These are phyloP conservation scores for Muscina levida DNA, from an alignment of 2,888 invertebrate species.

Conservation along the genomic window DNA sequence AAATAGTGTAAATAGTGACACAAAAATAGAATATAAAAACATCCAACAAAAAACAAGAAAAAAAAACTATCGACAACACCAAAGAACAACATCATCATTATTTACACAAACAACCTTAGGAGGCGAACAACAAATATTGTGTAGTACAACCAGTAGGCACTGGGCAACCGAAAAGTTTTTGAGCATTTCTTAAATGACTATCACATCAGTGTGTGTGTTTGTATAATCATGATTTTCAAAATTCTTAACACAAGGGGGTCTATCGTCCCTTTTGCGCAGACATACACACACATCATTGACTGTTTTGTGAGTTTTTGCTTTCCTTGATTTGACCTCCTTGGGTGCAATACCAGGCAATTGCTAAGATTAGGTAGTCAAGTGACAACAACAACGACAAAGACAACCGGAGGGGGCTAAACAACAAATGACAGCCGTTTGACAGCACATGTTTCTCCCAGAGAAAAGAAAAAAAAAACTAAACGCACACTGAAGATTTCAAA, in stretches of 20 bases:
- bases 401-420: constrained; percentile 1
- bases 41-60: background rate
- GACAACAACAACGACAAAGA: constrained; percentile 3
- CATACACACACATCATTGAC: background rate
- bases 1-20: too few species aligned
- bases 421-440: constrained; percentile 4
- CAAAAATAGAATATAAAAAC: background rate
- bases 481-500: too few species aligned
- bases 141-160: background rate
- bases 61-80: background rate
- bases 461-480: too few species aligned
- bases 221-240: background rate
- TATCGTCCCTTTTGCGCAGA: background rate
- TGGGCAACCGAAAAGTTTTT: background rate
- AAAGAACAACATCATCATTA: background rate
- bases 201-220: background rate
- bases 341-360: background rate
- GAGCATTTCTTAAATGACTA: background rate
- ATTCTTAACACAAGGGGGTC: background rate
- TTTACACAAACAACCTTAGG: background rate
- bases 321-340: too few species aligned
- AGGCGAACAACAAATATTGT: background rate
- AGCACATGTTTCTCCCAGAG: constrained; percentile 13
- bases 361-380: constrained; percentile 19
- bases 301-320: background rate